phyloP scores from a whole-genome alignment of 2,888 invertebrate genomes.

The Cantharis lateralis region DNA sequence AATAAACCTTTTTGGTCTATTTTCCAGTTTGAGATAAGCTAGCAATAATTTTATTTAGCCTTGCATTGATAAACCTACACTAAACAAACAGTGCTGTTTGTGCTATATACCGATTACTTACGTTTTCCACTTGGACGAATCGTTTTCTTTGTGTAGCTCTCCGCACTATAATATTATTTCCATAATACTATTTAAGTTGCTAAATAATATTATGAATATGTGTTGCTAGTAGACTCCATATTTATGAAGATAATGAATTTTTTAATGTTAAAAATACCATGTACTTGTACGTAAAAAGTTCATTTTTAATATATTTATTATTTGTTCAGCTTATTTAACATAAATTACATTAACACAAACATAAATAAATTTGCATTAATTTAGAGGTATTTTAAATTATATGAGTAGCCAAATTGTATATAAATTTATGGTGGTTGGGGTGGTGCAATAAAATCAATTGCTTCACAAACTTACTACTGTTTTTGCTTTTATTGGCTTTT shows the following conservation, averaged over 20 bases:
- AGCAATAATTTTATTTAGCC: background rate
- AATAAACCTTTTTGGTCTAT: background rate
- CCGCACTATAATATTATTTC: background rate
- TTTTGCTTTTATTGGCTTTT: constrained; percentile 38
- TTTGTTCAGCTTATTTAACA: background rate
- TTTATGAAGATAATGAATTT: background rate
- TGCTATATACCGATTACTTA: background rate
- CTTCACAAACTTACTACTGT: constrained; percentile 50
- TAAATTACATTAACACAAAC: background rate
- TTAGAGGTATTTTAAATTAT: constrained; percentile 3
- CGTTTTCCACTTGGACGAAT: background rate
- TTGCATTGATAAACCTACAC: background rate
- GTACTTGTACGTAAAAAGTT: background rate
- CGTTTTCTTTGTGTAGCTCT: background rate
- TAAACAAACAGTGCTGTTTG: background rate
- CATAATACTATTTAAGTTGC: background rate
- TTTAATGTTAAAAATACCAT: background rate
- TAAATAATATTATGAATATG: background rate
- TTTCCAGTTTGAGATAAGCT: background rate
- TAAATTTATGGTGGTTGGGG: constrained; percentile 55
- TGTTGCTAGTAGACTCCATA: background rate
- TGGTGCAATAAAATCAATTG: constrained; percentile 53
- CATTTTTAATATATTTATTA: background rate
- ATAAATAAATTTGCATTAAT: background rate
- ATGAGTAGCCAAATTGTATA: constrained; percentile 39